These are phyloP conservation scores for Cetoscarus ocellatus DNA, from an alignment of 2,797 vertebrate species.

Conservation along the genomic window DNA sequence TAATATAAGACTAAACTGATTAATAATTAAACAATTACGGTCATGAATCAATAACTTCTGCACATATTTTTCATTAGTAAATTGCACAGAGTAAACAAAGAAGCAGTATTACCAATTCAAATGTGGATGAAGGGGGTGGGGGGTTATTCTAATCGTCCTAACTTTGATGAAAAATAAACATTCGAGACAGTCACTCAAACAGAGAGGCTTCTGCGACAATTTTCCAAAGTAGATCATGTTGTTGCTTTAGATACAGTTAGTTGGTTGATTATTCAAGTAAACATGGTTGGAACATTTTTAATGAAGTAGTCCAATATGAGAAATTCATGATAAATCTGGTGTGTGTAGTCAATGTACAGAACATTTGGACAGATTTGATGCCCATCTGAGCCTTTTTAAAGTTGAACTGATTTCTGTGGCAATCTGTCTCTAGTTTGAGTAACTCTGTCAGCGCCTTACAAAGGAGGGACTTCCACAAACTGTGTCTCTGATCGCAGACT, in stretches of 20 bases:
- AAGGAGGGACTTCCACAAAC: conserved; percentile 58
- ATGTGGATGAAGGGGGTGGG: conserved; percentile 88
- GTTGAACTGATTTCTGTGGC: conserved; percentile 74
- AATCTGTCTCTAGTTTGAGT: conserved; percentile 75
- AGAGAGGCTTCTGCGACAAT: conserved; percentile 77
- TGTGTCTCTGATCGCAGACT: conserved; percentile 32
- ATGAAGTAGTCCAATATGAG: conserved; percentile 78
- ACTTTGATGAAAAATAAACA: conserved; percentile 87
- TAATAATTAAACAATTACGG: conserved; percentile 99
- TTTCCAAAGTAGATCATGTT: conserved; percentile 84
- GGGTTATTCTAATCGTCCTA: conserved; percentile 82
- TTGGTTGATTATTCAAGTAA: conserved; percentile 82
- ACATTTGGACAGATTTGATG: conserved; percentile 79
- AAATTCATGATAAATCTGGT: conserved; percentile 79
- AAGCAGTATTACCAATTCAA: conserved; percentile 99
- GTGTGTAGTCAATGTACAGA: conserved; percentile 76
- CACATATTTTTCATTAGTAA: conserved; percentile 99
- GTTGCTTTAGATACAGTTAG: conserved; percentile 81
- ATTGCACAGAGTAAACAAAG: conserved; percentile 99
- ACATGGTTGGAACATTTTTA: conserved; percentile 78
- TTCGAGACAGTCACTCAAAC: conserved; percentile 85
- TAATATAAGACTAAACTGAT: conserved; percentile 99
- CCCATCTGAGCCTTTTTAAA: conserved; percentile 79
- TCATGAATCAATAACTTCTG: conserved; percentile 99
- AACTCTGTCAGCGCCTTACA: conserved; percentile 47